Evolutionary conservation across 1,140 invertebrate genomes (phyloP).

Genomic region (Periplaneta americana): DNA sequence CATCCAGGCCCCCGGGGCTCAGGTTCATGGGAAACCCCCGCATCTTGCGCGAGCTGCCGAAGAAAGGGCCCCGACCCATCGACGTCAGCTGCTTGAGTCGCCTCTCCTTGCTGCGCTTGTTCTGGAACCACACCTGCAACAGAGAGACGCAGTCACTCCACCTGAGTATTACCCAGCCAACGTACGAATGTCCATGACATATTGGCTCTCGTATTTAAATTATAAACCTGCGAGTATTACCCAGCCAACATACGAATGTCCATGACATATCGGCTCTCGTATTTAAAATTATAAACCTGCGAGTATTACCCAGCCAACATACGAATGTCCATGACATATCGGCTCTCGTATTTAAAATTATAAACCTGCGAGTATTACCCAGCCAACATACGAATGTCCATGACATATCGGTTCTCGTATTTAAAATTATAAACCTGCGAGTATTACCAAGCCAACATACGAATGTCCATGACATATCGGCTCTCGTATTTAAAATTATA

Average conservation of each 20-base stretch:
- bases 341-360: too few species aligned
- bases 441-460: too few species aligned
- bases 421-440: too few species aligned
- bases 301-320: too few species aligned
- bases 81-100: conserved; percentile 87
- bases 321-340: too few species aligned
- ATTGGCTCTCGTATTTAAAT: background rate
- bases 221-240: too few species aligned
- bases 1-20: conserved; percentile 75
- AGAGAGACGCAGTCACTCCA: background rate
- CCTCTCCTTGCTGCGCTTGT: conserved; percentile 95
- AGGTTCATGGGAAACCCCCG: conserved; percentile 84
- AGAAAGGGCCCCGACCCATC: conserved; percentile 86
- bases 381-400: too few species aligned
- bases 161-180: background rate
- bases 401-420: too few species aligned
- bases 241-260: background rate
- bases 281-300: background rate
- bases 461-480: too few species aligned
- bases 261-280: background rate
- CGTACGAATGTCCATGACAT: background rate
- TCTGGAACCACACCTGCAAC: conserved; percentile 97
- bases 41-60: conserved; percentile 85
- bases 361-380: too few species aligned
- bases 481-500: too few species aligned